Percentiles rank a stretch among this genome's conserved stretches.
These are phyloP conservation scores for Streblospio benedicti DNA, from an alignment of 1,140 invertebrate species.

Conservation along the genomic window DNA sequence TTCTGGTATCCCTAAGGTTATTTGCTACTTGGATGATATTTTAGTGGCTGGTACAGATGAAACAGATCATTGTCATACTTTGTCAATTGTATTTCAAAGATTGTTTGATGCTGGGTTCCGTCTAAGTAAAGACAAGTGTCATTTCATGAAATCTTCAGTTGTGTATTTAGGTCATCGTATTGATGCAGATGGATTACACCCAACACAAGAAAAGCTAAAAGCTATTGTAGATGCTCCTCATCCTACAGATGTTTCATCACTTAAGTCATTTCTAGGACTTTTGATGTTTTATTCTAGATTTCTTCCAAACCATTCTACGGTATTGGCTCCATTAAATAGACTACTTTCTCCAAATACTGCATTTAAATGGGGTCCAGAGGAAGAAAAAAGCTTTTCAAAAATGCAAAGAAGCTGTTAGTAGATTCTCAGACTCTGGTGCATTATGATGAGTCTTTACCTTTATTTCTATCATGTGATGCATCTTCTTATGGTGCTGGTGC, in stretches of 20 bases:
- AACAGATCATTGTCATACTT: constrained; percentile 9
- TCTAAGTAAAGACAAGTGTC: constrained; percentile 1
- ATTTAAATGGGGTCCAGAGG: constrained; percentile 1
- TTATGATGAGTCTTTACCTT: not conserved
- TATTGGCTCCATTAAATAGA: not conserved
- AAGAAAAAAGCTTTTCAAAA: constrained; percentile 1
- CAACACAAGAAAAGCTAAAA: no score
- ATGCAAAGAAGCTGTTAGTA: not conserved
- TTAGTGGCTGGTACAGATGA: constrained; percentile 17
- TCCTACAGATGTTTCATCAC: no score
- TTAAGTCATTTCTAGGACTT: no score
- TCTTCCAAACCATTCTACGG: not conserved
- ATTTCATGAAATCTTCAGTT: not conserved
- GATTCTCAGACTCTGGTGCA: not conserved
- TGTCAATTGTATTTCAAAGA: not conserved
- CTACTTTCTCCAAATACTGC: not conserved
- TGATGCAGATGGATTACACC: no score
- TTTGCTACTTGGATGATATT: constrained; percentile 20
- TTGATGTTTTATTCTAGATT: no score
- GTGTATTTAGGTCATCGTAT: constrained; percentile 12
- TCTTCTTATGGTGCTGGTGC: constrained; percentile 4
- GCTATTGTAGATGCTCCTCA: no score
- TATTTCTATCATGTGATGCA: constrained; percentile 4
- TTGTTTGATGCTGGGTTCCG: constrained; percentile 8
- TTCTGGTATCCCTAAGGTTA: constrained; percentile 15